Evolutionary conservation across 2,113 vertebrate genomes (phyloP), one percentile per base, ranked within the genome.

Genomic region (Catharus bicknelli): DNA sequence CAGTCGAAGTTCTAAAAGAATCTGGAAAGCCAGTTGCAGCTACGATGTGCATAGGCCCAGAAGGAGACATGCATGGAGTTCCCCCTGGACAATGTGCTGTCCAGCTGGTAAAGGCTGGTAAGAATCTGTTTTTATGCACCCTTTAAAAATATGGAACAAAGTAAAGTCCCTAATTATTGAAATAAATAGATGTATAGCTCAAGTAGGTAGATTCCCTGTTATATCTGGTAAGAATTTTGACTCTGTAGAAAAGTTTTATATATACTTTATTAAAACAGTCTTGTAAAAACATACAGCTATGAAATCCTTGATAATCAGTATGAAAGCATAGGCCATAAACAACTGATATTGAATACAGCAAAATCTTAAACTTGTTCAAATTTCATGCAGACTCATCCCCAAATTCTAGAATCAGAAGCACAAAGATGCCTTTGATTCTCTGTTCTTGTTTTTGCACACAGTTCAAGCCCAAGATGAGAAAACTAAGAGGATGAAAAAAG

Each of bases 81-180:
- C 23, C 94, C 48, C 98, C 99, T 2, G 99, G 99, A 83, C 98
- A 99, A n/a, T 99, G 99, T 90, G 99, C 99, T 1, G 97, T 98
- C 89, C 98, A 95, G 48, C 97, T 99, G 47, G 99, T 99, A 36
- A 99, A 98, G 95, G 99, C 99, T 96, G 99, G 99, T 99, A 97
- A 93, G 95, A 53, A 29, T 21, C 32, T 34, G 7, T 59, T 64
- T 34, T 34, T 36, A 63, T 22, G 29, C 9, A 18, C 23, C 11
- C 25, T 93, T 85, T 83, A 13, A 61, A 92, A 80, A 7, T 27
- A 38, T 27, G 29, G 12, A 75, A 78, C 6, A 64, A 69, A 89
- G 11, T 32, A 1, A 69, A 76, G 11, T 29, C 18, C 18, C 78
- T 69, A 76, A 45, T 9, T 36, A 36, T 17, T 73, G 36, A 74